These are phyloP conservation scores for Leistus spinibarbis DNA, from an alignment of 2,888 invertebrate species.

Conservation along the genomic window DNA sequence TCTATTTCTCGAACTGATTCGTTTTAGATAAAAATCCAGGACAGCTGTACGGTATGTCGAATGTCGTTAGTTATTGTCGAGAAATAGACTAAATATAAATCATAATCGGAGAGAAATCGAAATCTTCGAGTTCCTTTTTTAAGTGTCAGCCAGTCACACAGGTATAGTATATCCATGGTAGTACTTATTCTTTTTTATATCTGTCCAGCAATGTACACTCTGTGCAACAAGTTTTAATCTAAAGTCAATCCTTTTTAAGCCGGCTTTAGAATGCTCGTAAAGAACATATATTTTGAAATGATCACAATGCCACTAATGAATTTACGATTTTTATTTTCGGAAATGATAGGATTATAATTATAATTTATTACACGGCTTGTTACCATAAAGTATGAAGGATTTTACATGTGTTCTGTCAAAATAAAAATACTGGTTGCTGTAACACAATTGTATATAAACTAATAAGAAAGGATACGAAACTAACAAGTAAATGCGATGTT, in stretches of 20 bases:
- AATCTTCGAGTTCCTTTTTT: neutral
- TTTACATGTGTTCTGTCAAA: neutral
- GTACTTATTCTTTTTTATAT: neutral
- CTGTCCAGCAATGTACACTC: neutral
- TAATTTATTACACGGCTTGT: neutral
- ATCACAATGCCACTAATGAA: neutral
- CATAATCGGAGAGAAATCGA: neutral
- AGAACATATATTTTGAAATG: neutral
- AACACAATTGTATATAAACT: neutral
- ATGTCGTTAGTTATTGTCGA: neutral
- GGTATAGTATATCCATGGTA: no score
- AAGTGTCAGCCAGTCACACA: neutral
- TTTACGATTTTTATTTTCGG: neutral
- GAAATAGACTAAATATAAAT: neutral
- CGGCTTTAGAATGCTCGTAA: neutral
- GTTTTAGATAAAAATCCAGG: neutral
- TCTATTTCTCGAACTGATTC: neutral
- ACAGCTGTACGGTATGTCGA: neutral
- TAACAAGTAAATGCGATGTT: no score
- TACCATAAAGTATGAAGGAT: neutral
- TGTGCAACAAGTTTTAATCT: neutral
- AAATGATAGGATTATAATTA: neutral
- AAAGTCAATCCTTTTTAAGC: neutral
- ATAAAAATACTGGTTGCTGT: neutral
- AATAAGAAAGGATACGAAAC: no score